Percentiles rank a stretch among this genome's conserved stretches.
Conservation (phyloP, 2,888 invertebrate species). For the Trissolcus brochymenae region DNA sequence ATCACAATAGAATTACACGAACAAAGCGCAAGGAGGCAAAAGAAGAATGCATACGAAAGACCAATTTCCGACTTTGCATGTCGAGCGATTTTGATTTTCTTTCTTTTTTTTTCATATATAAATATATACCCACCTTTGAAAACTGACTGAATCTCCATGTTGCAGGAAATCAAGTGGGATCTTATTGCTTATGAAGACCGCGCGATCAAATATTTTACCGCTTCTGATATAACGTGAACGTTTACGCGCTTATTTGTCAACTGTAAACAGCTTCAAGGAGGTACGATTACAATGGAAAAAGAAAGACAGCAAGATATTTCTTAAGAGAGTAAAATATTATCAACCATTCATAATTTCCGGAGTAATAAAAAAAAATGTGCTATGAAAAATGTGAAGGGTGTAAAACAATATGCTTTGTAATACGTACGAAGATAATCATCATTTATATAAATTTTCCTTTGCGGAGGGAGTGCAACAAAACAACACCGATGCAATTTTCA, state of each 20-base stretch:
- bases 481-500: neutral
- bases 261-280: conserved; percentile 2
- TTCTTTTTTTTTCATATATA: neutral
- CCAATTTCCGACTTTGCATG: conserved; percentile 29
- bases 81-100: conserved; percentile 15
- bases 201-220: conserved; percentile 26
- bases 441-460: neutral
- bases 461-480: neutral
- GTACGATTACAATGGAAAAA: conserved; percentile 5
- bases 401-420: neutral
- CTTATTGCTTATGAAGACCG: conserved; percentile 15
- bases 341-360: neutral
- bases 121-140: neutral
- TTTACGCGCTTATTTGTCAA: conserved; percentile 25
- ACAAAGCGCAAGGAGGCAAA: neutral
- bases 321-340: neutral
- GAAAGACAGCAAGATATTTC: neutral
- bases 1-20: neutral
- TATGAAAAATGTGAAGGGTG: neutral
- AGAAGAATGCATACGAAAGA: conserved; percentile 12
- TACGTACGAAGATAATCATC: neutral
- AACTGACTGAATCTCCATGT: neutral
- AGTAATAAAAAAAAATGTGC: neutral
- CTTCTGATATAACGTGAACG: conserved; percentile 22
- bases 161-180: conserved; percentile 20